Conservation (phyloP, 2,797 vertebrate species). For the Melanotaenia pygmaea region DNA sequence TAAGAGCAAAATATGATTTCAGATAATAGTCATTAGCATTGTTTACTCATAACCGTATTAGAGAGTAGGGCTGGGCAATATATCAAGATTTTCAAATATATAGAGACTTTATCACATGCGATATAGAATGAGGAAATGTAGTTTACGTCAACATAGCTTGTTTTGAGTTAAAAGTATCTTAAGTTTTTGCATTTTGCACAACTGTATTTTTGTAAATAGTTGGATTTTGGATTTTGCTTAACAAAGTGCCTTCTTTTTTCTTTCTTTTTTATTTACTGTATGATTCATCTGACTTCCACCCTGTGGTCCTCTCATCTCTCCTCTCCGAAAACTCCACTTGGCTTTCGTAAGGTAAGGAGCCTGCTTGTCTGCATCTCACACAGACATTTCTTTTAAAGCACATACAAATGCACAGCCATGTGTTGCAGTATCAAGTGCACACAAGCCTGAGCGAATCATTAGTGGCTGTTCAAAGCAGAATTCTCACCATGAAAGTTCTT, state of each 20-base stretch:
- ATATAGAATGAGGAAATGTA: too few relatives aligned
- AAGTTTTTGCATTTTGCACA: too few relatives aligned
- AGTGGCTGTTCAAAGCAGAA: slow-evolving; percentile 41
- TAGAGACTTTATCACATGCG: too few relatives aligned
- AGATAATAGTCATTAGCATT: background rate
- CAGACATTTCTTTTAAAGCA: slow-evolving; percentile 65
- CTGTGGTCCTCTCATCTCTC: slow-evolving; percentile 39
- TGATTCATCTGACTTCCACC: slow-evolving; percentile 41
- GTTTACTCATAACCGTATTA: slow-evolving; percentile 1
- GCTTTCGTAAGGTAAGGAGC: slow-evolving; percentile 99
- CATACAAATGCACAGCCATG: slow-evolving; percentile 38
- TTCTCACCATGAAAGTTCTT: background rate
- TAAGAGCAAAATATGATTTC: background rate
- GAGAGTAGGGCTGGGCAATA: too few relatives aligned
- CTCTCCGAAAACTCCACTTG: slow-evolving; percentile 86
- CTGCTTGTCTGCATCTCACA: slow-evolving; percentile 85
- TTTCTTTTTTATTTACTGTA: slow-evolving; percentile 25
- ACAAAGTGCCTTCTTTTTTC: slow-evolving; percentile 92
- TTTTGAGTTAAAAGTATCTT: too few relatives aligned
- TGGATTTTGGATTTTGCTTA: slow-evolving; percentile 72
- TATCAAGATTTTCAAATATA: too few relatives aligned
- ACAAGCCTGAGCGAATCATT: slow-evolving; percentile 36
- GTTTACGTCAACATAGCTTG: too few relatives aligned
- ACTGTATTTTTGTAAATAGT: too few relatives aligned
- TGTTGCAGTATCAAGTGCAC: slow-evolving; percentile 40